phyloP scores from a whole-genome alignment of 1,140 invertebrate species.

The Solenopsis invicta region DNA sequence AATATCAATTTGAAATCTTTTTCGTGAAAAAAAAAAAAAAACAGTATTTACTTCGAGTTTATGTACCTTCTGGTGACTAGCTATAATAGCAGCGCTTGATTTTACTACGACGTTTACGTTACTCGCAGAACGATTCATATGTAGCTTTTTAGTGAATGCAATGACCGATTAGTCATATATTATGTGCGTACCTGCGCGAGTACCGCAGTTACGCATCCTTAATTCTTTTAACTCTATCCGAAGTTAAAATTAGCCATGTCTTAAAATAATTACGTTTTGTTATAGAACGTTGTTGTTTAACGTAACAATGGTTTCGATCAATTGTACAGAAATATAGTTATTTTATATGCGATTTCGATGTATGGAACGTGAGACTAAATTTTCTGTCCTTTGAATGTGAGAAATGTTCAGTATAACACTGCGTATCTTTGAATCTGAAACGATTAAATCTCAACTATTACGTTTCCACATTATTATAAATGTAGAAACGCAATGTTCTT shows the following conservation, averaged over 20 bases:
- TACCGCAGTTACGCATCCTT: slow-evolving; percentile 43
- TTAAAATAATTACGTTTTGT: not conserved
- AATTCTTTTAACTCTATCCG: slow-evolving; percentile 50
- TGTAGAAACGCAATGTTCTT: too few relatives aligned
- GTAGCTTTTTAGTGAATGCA: not conserved
- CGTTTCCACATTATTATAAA: not conserved
- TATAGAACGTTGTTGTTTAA: not conserved
- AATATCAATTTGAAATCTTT: not conserved
- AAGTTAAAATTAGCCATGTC: slow-evolving; percentile 37
- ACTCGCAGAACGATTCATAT: not conserved
- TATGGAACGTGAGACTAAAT: not conserved
- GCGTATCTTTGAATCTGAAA: not conserved
- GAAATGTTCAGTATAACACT: not conserved
- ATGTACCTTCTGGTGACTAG: not conserved
- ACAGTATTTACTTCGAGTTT: not conserved
- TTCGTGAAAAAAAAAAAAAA: too few relatives aligned
- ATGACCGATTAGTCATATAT: slow-evolving; percentile 8
- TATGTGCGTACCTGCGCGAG: not conserved
- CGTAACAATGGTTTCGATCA: not conserved
- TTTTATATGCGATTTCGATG: not conserved
- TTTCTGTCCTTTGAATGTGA: not conserved
- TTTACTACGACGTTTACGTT: not conserved
- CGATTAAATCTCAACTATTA: not conserved
- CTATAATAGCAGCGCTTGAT: not conserved
- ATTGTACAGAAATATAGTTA: slow-evolving; percentile 22